phyloP scores from a whole-genome alignment of 2,888 invertebrate genomes.

The Stenurella melanura region DNA sequence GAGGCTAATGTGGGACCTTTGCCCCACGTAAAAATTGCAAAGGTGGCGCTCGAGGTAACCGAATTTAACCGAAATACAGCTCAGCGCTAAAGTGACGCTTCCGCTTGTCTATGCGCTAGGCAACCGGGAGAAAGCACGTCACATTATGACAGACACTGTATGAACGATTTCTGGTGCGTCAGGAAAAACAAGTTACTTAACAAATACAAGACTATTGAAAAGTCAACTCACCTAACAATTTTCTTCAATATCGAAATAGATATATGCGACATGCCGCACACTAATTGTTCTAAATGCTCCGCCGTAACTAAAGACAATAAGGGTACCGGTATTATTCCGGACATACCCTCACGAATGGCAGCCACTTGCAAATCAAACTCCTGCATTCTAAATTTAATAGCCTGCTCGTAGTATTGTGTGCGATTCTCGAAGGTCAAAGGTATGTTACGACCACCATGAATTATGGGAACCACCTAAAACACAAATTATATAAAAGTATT shows the following conservation, averaged over 20 bases:
- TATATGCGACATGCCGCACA: constrained; percentile 79
- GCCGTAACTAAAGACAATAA: constrained; percentile 78
- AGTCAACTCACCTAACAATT: constrained; percentile 77
- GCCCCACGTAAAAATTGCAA: too few relatives aligned
- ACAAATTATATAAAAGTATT: neutral
- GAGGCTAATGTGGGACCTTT: too few relatives aligned
- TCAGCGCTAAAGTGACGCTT: too few relatives aligned
- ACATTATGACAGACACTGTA: too few relatives aligned
- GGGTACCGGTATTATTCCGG: constrained; percentile 79
- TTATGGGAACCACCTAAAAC: constrained; percentile 75
- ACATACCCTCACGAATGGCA: constrained; percentile 79
- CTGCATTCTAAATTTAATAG: constrained; percentile 77
- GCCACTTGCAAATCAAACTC: constrained; percentile 79
- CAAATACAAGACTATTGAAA: neutral
- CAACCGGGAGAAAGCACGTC: too few relatives aligned
- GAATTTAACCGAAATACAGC: too few relatives aligned
- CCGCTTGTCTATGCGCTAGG: too few relatives aligned
- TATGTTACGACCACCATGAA: constrained; percentile 78
- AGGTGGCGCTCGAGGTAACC: too few relatives aligned
- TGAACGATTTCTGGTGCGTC: neutral
- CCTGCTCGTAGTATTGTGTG: constrained; percentile 78
- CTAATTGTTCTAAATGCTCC: constrained; percentile 77
- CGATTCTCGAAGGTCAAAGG: constrained; percentile 78
- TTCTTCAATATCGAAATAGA: constrained; percentile 77
- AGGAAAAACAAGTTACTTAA: neutral